These are phyloP conservation scores for Crotalus horridus DNA, from an alignment of 2,113 vertebrate genomes.

Conservation along the genomic window DNA sequence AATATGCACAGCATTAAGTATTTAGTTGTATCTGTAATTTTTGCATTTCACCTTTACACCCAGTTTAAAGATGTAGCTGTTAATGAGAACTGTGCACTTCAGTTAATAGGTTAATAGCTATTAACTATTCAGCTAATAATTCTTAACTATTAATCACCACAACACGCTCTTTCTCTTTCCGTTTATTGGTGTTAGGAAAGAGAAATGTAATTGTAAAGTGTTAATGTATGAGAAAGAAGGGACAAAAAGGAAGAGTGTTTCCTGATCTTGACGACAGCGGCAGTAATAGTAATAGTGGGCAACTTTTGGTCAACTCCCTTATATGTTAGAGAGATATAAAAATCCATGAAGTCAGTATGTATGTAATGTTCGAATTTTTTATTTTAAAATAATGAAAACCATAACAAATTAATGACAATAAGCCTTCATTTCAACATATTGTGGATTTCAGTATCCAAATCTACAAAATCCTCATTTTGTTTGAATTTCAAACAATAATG, in stretches of 20 bases:
- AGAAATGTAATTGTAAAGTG: conserved; percentile 67
- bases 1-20: conserved; percentile 81
- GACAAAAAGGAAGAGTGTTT: conserved; percentile 46
- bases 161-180: conserved; percentile 61
- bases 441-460: neutral
- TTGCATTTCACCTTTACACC: conserved; percentile 81
- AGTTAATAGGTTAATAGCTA: conserved; percentile 84
- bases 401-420: neutral
- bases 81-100: conserved; percentile 79
- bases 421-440: neutral
- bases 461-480: neutral
- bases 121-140: conserved; percentile 82
- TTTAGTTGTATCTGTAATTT: conserved; percentile 79
- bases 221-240: conserved; percentile 69
- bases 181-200: conserved; percentile 72
- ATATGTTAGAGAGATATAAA: neutral
- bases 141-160: conserved; percentile 80
- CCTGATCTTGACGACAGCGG: neutral
- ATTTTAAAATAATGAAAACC: neutral
- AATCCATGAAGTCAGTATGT: neutral
- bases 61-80: conserved; percentile 74
- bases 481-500: neutral
- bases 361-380: neutral
- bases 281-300: neutral
- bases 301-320: neutral